Conservation (phyloP, 2,888 invertebrate genomes). For the Phyllotreta cruciferae region DNA sequence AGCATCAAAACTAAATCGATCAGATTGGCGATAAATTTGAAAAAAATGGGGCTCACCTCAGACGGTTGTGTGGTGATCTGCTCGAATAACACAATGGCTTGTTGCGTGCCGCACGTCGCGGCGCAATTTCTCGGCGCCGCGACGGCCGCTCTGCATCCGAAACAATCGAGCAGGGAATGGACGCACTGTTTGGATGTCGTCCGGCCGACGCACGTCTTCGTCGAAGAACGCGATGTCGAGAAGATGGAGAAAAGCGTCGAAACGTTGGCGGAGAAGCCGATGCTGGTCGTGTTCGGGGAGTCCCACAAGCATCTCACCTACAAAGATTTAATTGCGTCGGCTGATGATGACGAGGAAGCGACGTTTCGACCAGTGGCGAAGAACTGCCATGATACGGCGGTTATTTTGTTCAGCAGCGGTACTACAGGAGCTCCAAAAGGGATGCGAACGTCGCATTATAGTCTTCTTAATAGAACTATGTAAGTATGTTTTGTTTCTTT, state of each 20-base stretch:
- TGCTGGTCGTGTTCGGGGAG: slow-evolving; percentile 45
- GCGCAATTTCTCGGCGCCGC: slow-evolving; percentile 59
- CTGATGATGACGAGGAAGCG: slow-evolving; percentile 32
- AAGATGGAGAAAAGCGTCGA: slow-evolving; percentile 40
- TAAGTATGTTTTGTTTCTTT: too few relatives aligned
- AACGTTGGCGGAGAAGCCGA: slow-evolving; percentile 34
- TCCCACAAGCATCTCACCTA: slow-evolving; percentile 38
- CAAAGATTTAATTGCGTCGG: slow-evolving; percentile 21
- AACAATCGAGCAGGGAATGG: slow-evolving; percentile 42
- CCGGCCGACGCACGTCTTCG: slow-evolving; percentile 47
- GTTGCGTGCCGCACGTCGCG: slow-evolving; percentile 61
- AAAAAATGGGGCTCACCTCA: slow-evolving; percentile 54
- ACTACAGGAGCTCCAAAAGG: slow-evolving; percentile 53
- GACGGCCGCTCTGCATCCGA: slow-evolving; percentile 49
- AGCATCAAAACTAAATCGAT: slow-evolving; percentile 53
- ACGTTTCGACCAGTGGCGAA: slow-evolving; percentile 41
- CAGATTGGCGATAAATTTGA: slow-evolving; percentile 59
- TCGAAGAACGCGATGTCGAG: slow-evolving; percentile 39
- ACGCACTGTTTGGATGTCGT: slow-evolving; percentile 44
- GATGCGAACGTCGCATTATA: slow-evolving; percentile 47
- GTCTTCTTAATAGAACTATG: slow-evolving; percentile 32
- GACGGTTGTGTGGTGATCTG: slow-evolving; percentile 62
- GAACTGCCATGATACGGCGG: slow-evolving; percentile 42
- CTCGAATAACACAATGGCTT: slow-evolving; percentile 60
- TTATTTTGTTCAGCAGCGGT: slow-evolving; percentile 54